phyloP scores from a whole-genome alignment of 2,888 invertebrate genomes.

The Drosophila mettleri region DNA sequence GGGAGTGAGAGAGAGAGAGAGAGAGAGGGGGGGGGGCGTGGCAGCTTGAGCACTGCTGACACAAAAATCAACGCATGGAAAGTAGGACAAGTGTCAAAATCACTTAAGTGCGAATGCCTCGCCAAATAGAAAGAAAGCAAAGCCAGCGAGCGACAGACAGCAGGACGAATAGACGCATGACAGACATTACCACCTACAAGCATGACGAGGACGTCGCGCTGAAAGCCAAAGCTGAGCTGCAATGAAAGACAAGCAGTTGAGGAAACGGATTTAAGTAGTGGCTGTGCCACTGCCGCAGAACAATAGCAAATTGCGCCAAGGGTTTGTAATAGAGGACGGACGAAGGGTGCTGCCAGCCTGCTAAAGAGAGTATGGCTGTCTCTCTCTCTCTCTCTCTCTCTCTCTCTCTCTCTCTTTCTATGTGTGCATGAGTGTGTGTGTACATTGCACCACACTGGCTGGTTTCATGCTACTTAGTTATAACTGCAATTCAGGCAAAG shows the following conservation, averaged over 20 bases:
- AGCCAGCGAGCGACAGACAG: slow-evolving; percentile 42
- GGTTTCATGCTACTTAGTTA: slow-evolving; percentile 67
- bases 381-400: background rate
- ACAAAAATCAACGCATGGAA: slow-evolving; percentile 80
- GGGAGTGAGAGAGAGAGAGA: background rate
- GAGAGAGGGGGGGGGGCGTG: background rate
- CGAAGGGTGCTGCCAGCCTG: background rate
- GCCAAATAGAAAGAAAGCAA: slow-evolving; percentile 72
- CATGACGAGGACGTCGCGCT: slow-evolving; percentile 43
- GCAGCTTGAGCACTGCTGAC: slow-evolving; percentile 63
- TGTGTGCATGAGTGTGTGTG: background rate
- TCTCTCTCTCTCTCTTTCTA: background rate
- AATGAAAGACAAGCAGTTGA: slow-evolving; percentile 57
- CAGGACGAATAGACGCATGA: slow-evolving; percentile 9
- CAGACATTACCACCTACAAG: slow-evolving; percentile 57
- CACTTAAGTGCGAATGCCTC: slow-evolving; percentile 77
- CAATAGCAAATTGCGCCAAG: slow-evolving; percentile 49
- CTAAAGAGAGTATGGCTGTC: background rate
- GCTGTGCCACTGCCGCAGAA: slow-evolving; percentile 57
- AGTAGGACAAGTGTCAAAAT: slow-evolving; percentile 80
- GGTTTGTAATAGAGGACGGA: slow-evolving; percentile 9
- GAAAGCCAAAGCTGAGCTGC: slow-evolving; percentile 41
- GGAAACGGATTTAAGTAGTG: slow-evolving; percentile 73
- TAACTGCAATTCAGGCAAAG: slow-evolving; percentile 45
- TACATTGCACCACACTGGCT: slow-evolving; percentile 8